Conservation (phyloP, 2,113 vertebrate genomes). For the Chaetodon auriga region DNA sequence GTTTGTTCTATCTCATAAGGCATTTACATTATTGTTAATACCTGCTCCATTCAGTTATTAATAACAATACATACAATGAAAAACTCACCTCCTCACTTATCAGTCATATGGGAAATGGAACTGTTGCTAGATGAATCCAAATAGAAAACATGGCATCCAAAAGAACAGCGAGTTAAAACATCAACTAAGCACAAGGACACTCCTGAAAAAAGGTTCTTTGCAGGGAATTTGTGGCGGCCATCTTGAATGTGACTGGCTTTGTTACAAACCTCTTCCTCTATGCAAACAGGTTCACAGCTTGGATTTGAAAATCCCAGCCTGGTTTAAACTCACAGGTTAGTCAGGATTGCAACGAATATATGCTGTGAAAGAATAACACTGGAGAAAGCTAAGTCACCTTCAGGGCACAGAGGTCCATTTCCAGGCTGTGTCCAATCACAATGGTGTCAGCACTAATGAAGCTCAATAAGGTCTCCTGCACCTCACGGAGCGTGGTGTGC, state of each 20-base stretch:
- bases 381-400: conserved; percentile 83
- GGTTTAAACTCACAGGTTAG: not conserved
- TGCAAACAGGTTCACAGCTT: not conserved
- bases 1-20: not conserved
- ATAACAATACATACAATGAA: not conserved
- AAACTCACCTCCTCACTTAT: not conserved
- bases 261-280: not conserved
- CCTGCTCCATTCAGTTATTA: too few species aligned
- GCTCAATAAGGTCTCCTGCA: conserved; percentile 84
- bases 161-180: not conserved
- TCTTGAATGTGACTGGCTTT: not conserved
- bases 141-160: not conserved
- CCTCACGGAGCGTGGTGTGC: conserved; percentile 75
- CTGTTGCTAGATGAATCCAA: not conserved
- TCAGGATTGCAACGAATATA: not conserved
- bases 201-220: not conserved
- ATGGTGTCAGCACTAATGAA: conserved; percentile 85
- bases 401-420: conserved; percentile 83
- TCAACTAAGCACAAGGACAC: not conserved
- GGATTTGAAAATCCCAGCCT: not conserved
- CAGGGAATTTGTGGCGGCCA: not conserved
- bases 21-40: not conserved
- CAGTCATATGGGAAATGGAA: not conserved
- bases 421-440: conserved; percentile 86
- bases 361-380: not conserved